Evolutionary conservation across 1,140 invertebrate genomes (phyloP).

Genomic region (Dryas iulia): DNA sequence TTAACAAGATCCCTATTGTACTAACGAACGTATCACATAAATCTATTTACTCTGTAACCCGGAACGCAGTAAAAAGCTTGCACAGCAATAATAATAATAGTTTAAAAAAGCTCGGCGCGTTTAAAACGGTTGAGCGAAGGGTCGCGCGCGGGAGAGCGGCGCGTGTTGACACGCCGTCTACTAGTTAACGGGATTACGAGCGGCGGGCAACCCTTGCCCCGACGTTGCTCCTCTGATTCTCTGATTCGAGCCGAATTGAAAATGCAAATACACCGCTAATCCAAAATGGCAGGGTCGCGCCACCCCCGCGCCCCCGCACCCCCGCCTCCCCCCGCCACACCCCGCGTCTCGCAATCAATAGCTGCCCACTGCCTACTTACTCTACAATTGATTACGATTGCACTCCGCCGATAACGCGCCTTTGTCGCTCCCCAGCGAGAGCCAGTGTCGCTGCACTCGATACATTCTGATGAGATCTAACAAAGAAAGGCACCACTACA

Average conservation of each 20-base stretch:
- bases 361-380: slow-evolving; percentile 6
- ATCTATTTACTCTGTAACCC: slow-evolving; percentile 25
- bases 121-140: slow-evolving; percentile 37
- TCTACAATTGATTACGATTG: slow-evolving; percentile 32
- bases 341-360: slow-evolving; percentile 18
- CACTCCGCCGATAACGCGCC: slow-evolving; percentile 30
- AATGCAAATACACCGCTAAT: slow-evolving; percentile 68
- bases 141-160: slow-evolving; percentile 15
- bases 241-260: slow-evolving; percentile 42
- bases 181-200: slow-evolving; percentile 48
- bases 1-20: neutral
- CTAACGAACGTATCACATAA: slow-evolving; percentile 12
- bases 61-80: slow-evolving; percentile 20
- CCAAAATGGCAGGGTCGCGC: slow-evolving; percentile 48
- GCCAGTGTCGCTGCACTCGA: slow-evolving; percentile 18
- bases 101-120: slow-evolving; percentile 39
- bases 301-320: neutral
- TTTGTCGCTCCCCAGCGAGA: slow-evolving; percentile 6
- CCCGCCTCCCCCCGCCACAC: slow-evolving; percentile 21
- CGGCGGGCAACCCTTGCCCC: slow-evolving; percentile 48
- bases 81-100: slow-evolving; percentile 38
- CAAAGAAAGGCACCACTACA: slow-evolving; percentile 3
- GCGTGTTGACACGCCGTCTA: slow-evolving; percentile 35
- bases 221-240: neutral
- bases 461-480: slow-evolving; percentile 25